Evolutionary conservation across 2,113 vertebrate genomes (phyloP).

Genomic region (Paradisaea rubra): DNA sequence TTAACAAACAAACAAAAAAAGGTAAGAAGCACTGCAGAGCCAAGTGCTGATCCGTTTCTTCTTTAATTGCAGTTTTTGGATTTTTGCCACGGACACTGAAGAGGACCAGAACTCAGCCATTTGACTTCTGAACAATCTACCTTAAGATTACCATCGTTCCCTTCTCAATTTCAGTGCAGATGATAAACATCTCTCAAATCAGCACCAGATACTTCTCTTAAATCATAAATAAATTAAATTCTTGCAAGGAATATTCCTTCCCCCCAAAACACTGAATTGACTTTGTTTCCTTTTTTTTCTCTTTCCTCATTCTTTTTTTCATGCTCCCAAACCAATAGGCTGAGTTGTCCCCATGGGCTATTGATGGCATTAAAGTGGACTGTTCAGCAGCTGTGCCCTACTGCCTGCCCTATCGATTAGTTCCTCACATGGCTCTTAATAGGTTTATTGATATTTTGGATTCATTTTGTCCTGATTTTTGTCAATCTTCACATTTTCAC

Average conservation of each 20-base stretch:
- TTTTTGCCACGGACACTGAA: not conserved
- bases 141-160: not conserved
- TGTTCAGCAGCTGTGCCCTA: constrained; percentile 36
- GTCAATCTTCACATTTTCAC: constrained; percentile 19
- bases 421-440: constrained; percentile 29
- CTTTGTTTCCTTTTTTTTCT: not conserved
- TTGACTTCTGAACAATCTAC: not conserved
- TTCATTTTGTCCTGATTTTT: constrained; percentile 42
- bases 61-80: not conserved
- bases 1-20: not conserved
- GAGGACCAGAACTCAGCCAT: not conserved
- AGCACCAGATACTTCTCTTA: not conserved
- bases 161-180: not conserved
- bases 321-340: not conserved
- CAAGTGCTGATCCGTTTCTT: not conserved
- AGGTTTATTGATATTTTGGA: constrained; percentile 61
- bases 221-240: not conserved
- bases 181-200: not conserved
- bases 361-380: constrained; percentile 24
- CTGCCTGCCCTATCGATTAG: constrained; percentile 2
- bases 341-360: constrained; percentile 7
- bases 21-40: not conserved
- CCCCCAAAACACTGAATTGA: not conserved
- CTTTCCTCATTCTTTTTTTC: not conserved
- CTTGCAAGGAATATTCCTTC: not conserved